Evolutionary conservation across 2,113 vertebrate species (phyloP), one percentile per base, ranked within the genome.

Genomic region (Lepidothrix coronata): DNA sequence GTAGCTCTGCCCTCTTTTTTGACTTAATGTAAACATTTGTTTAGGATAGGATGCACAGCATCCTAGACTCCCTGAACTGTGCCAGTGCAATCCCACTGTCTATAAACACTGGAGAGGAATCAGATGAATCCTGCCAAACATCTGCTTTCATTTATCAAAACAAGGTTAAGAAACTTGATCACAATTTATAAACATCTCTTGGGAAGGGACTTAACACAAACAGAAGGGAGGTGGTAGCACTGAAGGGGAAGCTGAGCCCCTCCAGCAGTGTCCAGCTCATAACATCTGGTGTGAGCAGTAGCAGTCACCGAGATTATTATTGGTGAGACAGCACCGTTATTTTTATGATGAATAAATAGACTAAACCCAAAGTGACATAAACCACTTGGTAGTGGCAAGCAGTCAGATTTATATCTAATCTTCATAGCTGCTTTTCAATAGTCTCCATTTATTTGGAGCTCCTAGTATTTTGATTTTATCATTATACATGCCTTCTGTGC

Each of bases 81-180:
- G 76, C 51, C 86, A 87, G 46, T 35, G 27, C 33, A 35, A 67
- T 92, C 66, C 48, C 25, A 6, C 78, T 78, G 46, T 14, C 80
- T 91, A 13, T 81, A 94, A 95, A 95, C 80, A 71, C 57, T 65
- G 76, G 71, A 62, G 73, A 72, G 72, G 49, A 91, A 86, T 84
- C 91, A 85, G 54, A 74, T 51, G 2, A 77, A 46, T 83, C 63
- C 33, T 87, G 57, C 73, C 84, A 95, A 96, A 75, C 86, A 94
- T 87, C 86, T 95, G 91, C 44, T 89, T 92, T 74, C 76, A 85
- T 91, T 95, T 91, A 84, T 81, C 86, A 92, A 91, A 96, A 95
- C 57, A 95, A 87, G 76, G 35, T 65, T 91, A 89, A 89, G 73
- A 82, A 92, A 93, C 48, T 74, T 75, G 73, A 70, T 95, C 68